Base-by-base conservation (phyloP, 2,888 invertebrate species). In the Scaeva pyrastri region DNA sequence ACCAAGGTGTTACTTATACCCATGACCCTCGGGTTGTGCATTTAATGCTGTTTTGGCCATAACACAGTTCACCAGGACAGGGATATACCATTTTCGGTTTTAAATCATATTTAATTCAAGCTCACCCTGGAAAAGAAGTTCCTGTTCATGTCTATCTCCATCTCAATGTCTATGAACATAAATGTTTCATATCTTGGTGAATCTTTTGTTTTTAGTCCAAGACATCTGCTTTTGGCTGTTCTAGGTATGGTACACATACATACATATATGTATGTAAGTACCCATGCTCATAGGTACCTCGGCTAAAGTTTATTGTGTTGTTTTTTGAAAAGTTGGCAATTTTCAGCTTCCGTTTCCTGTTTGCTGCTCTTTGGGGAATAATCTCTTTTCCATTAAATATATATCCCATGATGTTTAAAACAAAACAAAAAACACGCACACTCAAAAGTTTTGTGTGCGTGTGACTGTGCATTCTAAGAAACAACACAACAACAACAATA, bases 341-440 rank as follows among this genome's bases (percentile, higher is more conserved):
- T 75, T 75, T 66, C 36, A 55, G 14, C 66, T 75, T 75, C 75
- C 75, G 75, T 5, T 56, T 75, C 75, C 75, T 75, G 75, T 56
- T 66, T 56, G 31, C 12, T 48, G 16, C 43, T 64, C 52, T 43
- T 43, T 56, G n/a, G 68, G 48, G 68, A 50, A 68, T 68, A 68
- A 68, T 68, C 52, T 19, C n/a, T 52, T 50, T 36, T 68, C 50
- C 52, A 50, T 68, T 50, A 39, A 23, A 19, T 50, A 14, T 60
- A 11, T 60, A 41, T 60, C 14, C 41, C 1, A 23, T 39, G 11
- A 8, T 26, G 26, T 52, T 52, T 23, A n/a, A 23, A 3, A 39
- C 50, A 21, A 64, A 8, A 45, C 5, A 31, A 31, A 3, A 7
- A 31, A 31, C 31, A 31, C 31, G 8, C 5, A 31, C 31, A 31